phyloP scores from a whole-genome alignment of 2,113 vertebrate species.

The Recurvirostra avosetta region DNA sequence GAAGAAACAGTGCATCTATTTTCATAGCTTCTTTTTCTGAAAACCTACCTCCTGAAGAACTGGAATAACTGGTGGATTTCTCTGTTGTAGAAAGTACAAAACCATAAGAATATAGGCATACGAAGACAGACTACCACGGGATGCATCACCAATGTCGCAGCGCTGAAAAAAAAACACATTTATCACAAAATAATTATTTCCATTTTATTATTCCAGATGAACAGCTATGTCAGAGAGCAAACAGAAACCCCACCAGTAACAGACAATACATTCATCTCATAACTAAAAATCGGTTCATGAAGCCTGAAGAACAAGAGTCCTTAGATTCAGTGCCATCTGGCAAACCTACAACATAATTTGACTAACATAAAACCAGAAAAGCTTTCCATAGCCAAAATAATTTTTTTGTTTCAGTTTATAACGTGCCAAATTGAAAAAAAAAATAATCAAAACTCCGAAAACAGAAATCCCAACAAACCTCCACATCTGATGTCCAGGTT shows the following conservation, averaged over 20 bases:
- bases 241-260: neutral
- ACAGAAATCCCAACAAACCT: neutral
- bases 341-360: neutral
- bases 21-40: neutral
- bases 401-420: neutral
- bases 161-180: constrained; percentile 76
- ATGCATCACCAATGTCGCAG: constrained; percentile 97
- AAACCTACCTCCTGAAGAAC: constrained; percentile 92
- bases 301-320: constrained; percentile 10
- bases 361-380: neutral
- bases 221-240: neutral
- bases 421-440: neutral
- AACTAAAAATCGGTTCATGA: neutral
- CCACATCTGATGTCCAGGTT: neutral
- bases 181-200: neutral
- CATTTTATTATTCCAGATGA: neutral
- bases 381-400: neutral
- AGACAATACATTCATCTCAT: neutral
- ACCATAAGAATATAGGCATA: constrained; percentile 99
- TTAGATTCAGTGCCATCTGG: neutral
- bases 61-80: constrained; percentile 93
- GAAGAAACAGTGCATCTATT: neutral
- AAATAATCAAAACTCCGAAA: neutral
- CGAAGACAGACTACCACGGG: constrained; percentile 96
- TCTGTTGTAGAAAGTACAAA: constrained; percentile 97